phyloP scores from a whole-genome alignment of 2,113 vertebrate species.

The Mus spicilegus region DNA sequence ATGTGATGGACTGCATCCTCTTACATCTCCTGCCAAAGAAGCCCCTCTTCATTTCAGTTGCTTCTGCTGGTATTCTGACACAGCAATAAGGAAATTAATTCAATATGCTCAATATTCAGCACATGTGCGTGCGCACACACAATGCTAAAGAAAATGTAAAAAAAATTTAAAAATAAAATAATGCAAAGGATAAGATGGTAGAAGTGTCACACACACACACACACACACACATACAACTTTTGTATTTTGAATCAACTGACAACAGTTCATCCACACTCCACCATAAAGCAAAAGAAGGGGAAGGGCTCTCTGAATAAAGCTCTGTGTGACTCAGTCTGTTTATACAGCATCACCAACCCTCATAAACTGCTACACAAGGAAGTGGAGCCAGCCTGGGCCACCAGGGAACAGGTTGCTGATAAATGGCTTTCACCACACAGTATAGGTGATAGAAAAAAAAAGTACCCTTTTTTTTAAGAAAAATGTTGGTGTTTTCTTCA shows the following conservation, averaged over 20 bases:
- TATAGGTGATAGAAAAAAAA: neutral
- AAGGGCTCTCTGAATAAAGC: neutral
- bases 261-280: neutral
- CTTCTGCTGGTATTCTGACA: neutral
- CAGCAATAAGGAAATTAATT: neutral
- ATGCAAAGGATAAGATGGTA: too few species aligned
- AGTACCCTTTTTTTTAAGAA: neutral
- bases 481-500: conserved; percentile 8
- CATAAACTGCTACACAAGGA: neutral
- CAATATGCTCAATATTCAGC: neutral
- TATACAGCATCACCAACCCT: neutral
- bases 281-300: neutral
- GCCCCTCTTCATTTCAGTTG: too few species aligned
- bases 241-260: conserved; percentile 37
- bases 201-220: neutral
- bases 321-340: conserved; percentile 12
- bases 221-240: neutral
- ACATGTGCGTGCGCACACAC: too few species aligned
- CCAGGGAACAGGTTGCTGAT: neutral
- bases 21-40: neutral
- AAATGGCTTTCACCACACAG: neutral
- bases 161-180: too few species aligned
- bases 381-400: neutral
- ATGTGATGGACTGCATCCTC: neutral
- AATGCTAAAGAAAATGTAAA: too few species aligned